Evolutionary conservation across 2,113 vertebrate genomes (phyloP), one percentile per base, ranked within the genome.

Genomic region (Heloderma charlesbogerti): DNA sequence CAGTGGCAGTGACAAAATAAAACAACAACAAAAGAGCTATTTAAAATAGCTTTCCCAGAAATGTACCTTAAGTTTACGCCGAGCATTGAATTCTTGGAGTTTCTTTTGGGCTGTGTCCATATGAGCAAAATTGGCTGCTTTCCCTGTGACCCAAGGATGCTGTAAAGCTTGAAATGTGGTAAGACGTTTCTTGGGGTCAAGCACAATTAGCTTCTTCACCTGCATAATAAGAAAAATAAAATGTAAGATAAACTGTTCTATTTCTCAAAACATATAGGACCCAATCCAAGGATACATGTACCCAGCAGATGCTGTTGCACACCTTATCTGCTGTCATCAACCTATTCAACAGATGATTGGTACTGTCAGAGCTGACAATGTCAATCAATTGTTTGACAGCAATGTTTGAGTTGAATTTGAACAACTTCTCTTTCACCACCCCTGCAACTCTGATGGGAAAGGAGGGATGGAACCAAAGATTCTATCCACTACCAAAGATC

Each of bases 31-130:
- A 83, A 66, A 84, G 45, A 67, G 7, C 2, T 84, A 29, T 74
- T 37, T 22, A 69, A 89, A 86, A 88, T 3, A 54, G 87, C 45
- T 4, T 2, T 6, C 43, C 40, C 18, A 40, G 25, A 67, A 13
- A 94, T 92, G 95, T 96, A 98, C 98, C 98, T 98, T 99, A 82
- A 99, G 98, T 96, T 99, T 99, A 95, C 98, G 97, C 20, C 98
- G 97, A 10, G 98, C 98, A 93, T 99, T 99, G 97, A 99, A 99
- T 94, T 99, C 98, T 92, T 98, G 98, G 60, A 99, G 98, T 95
- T 98, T 99, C 97, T 98, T 99, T 85, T 99, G 98, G 86, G 98
- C 98, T 0, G 97, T 98, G 90, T 99, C 98, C 98, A 99, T 98
- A 91, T 99, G 98, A 87, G 98, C 97, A 92, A 98, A 98, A 93